Evolutionary conservation across 2,797 vertebrate species (phyloP), one percentile per base, ranked within the genome.

Genomic region (Leptodactylus fallax): DNA sequence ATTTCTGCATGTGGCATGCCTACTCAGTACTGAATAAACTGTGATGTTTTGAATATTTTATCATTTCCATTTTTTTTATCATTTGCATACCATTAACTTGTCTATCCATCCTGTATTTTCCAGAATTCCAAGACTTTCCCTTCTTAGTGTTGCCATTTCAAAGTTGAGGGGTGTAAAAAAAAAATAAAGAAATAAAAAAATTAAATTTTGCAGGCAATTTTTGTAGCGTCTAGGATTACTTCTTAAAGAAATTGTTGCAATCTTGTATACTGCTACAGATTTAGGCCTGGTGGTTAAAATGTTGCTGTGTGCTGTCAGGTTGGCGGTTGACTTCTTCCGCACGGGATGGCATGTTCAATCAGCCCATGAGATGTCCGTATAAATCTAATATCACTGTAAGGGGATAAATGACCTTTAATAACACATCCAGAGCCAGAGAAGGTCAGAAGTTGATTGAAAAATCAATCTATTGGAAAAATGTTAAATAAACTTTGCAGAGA

Each of bases 401-500:
- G 71, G 78, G 58, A 89, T 60, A 86, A 86, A 86, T 86, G 79
- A 85, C 87, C 79, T 86, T 78, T 89, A 89, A 89, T 89, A 89
- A 82, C 67, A 86, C 67, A 86, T 89, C 71, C 60, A 81, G 45
- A 86, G 55, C 19, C 36, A 23, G 71, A 78, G 84, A 89, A 89
- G 87, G 87, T 89, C 87, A 89, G 21, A 86, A 65, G 77, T 79
- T 89, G 87, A 89, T 78, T 86, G 87, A 69, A 89, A 89, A 89
- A 89, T 89, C 87, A 86, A 89, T 86, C 36, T 86, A 89, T 86
- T 71, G 87, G 79, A 86, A 78, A 89, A 86, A 86, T 83, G 87
- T 86, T 89, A 86, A 81, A 86, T 86, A 86, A 89, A 82, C 60
- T 82, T 85, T 69, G 58, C 71, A 6, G 79, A 85, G 85, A 88